These are phyloP conservation scores for Bos indicus DNA, from an alignment of 2,113 vertebrate genomes.

Conservation along the genomic window DNA sequence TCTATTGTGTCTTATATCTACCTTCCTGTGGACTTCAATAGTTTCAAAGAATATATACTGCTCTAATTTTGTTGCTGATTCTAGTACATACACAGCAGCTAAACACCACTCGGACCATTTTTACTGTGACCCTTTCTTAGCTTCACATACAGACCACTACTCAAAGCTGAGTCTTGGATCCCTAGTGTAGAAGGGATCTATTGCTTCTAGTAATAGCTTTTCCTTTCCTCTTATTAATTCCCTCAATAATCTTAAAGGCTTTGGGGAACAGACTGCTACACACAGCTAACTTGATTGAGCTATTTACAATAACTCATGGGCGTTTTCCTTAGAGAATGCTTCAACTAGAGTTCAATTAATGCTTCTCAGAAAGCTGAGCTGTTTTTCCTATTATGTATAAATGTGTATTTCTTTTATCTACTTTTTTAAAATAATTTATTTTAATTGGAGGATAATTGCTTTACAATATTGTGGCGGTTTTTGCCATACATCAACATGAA, in stretches of 20 bases:
- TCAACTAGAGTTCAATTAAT: background rate
- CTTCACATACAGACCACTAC: background rate
- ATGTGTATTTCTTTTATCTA: background rate
- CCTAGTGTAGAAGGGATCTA: conserved; percentile 2
- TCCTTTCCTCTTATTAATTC: conserved; percentile 23
- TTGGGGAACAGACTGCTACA: background rate
- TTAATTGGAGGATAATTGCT: background rate
- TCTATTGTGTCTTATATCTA: background rate
- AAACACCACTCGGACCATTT: background rate
- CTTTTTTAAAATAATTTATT: background rate
- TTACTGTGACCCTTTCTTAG: background rate
- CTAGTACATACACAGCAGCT: background rate
- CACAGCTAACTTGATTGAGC: background rate
- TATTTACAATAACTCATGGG: conserved; percentile 6
- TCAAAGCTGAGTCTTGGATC: background rate
- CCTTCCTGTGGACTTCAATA: background rate
- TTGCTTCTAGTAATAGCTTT: conserved; percentile 4
- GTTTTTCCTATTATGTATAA: background rate
- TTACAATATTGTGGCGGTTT: background rate
- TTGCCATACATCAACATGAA: background rate
- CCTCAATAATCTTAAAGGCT: conserved; percentile 12
- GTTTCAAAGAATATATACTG: background rate
- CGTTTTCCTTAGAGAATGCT: conserved; percentile 9
- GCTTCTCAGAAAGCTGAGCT: conserved; percentile 1
- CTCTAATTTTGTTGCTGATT: conserved; percentile 28